A percentile compares a stretch with the other conserved stretches of the same genome.
These are phyloP conservation scores for Sitta carolinensis DNA, from an alignment of 2,797 vertebrate species.

Conservation along the genomic window DNA sequence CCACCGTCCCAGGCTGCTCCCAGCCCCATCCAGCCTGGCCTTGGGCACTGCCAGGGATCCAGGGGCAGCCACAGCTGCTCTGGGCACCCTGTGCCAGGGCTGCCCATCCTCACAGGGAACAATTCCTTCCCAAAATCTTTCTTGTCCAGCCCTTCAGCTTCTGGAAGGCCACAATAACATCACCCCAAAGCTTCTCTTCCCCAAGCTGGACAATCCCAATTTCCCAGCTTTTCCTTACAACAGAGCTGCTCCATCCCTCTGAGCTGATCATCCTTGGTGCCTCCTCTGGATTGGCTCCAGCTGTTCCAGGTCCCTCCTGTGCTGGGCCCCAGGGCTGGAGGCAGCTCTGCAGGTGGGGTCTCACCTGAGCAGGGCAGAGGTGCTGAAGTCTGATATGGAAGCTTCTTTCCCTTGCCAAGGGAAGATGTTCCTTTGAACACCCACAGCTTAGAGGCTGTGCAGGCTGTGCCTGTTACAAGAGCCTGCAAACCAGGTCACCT, in stretches of 20 bases:
- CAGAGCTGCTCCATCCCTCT: background rate
- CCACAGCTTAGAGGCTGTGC: background rate
- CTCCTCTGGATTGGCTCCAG: background rate
- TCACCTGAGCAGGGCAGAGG: background rate
- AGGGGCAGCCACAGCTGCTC: background rate
- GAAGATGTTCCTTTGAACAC: background rate
- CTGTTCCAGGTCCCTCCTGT: background rate
- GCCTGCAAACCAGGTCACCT: background rate
- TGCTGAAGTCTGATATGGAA: background rate
- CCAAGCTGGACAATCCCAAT: background rate
- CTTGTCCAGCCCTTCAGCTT: background rate
- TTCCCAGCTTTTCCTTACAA: background rate
- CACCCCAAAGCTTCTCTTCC: background rate
- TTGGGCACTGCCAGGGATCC: background rate
- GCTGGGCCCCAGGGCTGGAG: background rate
- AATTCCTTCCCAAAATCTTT: background rate
- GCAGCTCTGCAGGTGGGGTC: background rate
- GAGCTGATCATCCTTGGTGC: background rate
- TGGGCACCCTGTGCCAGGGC: background rate
- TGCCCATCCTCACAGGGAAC: rapidly evolving
- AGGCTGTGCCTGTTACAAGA: background rate
- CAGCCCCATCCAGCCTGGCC: rapidly evolving
- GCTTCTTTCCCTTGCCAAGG: background rate
- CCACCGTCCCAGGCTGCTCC: rapidly evolving
- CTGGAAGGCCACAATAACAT: background rate